phyloP scores from a whole-genome alignment of 2,797 vertebrate species.

The Chloroceryle amazona region DNA sequence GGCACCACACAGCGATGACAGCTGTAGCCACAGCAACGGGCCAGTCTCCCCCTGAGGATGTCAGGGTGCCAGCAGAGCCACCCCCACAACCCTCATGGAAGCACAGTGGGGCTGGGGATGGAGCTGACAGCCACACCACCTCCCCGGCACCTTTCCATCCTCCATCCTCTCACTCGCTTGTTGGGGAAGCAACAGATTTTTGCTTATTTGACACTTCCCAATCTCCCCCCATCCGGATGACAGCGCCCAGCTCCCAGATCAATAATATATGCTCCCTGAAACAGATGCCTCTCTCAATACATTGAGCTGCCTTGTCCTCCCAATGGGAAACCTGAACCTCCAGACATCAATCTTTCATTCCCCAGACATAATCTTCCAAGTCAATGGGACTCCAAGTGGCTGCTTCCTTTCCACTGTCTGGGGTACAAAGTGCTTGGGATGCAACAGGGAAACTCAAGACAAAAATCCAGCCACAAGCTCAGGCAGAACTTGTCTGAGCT shows the following conservation, averaged over 20 bases:
- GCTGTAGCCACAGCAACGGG: not conserved
- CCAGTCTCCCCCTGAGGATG: not conserved
- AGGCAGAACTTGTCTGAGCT: not conserved
- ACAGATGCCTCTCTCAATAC: constrained; percentile 60
- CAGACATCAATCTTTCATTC: constrained; percentile 76
- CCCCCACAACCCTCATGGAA: accelerated
- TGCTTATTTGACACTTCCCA: not conserved
- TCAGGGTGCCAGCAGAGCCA: not conserved
- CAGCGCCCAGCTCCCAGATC: constrained; percentile 26
- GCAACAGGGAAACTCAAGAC: not conserved
- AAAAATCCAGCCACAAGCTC: not conserved
- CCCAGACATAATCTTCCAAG: constrained; percentile 21
- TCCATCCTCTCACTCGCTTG: not conserved
- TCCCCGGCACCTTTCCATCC: not conserved
- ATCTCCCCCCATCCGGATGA: accelerated
- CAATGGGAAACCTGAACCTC: constrained; percentile 40
- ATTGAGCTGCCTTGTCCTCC: not conserved
- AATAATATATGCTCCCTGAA: constrained; percentile 75
- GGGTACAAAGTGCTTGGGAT: not conserved
- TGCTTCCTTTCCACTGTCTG: not conserved
- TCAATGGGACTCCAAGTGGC: not conserved
- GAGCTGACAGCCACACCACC: accelerated
- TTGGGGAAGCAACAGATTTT: not conserved
- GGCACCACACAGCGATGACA: accelerated
- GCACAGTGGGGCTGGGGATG: accelerated